These are phyloP conservation scores for Condylura cristata DNA, from an alignment of 2,113 vertebrate species.

Conservation along the genomic window DNA sequence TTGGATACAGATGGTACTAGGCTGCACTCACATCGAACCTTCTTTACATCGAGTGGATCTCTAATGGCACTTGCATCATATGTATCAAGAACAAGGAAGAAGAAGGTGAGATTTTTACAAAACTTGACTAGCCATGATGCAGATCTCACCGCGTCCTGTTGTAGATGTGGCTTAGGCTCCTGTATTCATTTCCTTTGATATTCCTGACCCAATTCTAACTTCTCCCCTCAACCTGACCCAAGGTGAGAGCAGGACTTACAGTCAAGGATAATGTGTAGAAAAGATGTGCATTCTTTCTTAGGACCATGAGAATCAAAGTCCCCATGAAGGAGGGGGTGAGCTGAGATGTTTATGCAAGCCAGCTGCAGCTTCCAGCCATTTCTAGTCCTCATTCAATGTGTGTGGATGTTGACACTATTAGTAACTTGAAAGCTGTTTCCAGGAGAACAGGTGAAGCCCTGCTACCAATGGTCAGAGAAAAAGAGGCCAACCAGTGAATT, in stretches of 20 bases:
- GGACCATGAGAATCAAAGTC: neutral
- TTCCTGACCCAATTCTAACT: neutral
- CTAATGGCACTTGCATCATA: neutral
- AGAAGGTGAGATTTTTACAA: neutral
- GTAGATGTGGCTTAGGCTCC: neutral
- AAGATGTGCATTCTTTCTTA: neutral
- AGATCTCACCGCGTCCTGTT: neutral
- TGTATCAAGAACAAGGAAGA: neutral
- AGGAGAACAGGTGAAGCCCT: neutral
- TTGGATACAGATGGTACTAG: neutral
- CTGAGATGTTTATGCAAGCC: neutral
- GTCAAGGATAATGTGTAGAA: neutral
- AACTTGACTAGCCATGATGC: neutral
- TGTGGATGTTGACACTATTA: neutral
- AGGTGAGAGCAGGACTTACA: neutral
- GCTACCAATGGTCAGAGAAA: neutral
- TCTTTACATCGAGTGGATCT: neutral
- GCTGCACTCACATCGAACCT: neutral
- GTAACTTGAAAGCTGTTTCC: neutral
- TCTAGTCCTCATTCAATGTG: neutral
- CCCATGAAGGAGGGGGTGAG: neutral
- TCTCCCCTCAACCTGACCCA: neutral
- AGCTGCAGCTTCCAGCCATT: neutral
- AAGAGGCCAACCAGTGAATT: neutral
- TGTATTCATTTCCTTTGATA: neutral